A percentile compares a stretch with the other conserved stretches of the same genome.
These are phyloP conservation scores for Nasua narica DNA, from an alignment of 2,797 vertebrate genomes.

Conservation along the genomic window DNA sequence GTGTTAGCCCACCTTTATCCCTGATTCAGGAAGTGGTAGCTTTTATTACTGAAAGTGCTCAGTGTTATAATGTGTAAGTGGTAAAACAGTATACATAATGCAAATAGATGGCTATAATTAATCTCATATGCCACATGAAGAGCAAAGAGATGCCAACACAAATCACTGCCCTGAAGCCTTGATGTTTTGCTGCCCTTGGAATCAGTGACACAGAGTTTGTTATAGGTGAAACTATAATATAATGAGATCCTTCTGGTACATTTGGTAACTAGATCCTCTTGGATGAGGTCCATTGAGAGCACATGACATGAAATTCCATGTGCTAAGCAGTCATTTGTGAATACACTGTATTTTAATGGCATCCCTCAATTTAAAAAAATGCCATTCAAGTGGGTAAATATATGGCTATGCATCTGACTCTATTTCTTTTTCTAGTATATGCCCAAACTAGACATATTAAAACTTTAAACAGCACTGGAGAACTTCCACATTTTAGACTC, in stretches of 20 bases:
- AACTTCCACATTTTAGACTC: not conserved
- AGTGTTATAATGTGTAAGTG: constrained; percentile 15
- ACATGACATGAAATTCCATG: not conserved
- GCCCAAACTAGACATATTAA: not conserved
- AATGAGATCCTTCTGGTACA: constrained; percentile 40
- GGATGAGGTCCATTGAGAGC: not conserved
- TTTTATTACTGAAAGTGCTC: constrained; percentile 61
- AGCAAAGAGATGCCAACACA: constrained; percentile 33
- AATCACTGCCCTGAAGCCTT: not conserved
- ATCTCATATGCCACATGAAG: constrained; percentile 42
- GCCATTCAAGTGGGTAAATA: not conserved
- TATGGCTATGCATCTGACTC: not conserved
- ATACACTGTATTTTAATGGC: not conserved
- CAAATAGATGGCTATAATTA: constrained; percentile 26
- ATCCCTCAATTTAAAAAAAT: not conserved
- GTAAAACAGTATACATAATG: constrained; percentile 26
- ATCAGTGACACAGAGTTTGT: not conserved
- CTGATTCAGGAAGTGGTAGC: constrained; percentile 25
- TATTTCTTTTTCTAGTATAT: not conserved
- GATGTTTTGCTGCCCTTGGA: constrained; percentile 19
- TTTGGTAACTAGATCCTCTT: constrained; percentile 28
- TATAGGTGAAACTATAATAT: constrained; percentile 22
- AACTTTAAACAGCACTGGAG: not conserved
- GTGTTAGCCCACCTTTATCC: not conserved
- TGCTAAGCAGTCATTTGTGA: not conserved